Evolutionary conservation across 2,797 vertebrate genomes (phyloP).

Genomic region (Rachycentron canadum): DNA sequence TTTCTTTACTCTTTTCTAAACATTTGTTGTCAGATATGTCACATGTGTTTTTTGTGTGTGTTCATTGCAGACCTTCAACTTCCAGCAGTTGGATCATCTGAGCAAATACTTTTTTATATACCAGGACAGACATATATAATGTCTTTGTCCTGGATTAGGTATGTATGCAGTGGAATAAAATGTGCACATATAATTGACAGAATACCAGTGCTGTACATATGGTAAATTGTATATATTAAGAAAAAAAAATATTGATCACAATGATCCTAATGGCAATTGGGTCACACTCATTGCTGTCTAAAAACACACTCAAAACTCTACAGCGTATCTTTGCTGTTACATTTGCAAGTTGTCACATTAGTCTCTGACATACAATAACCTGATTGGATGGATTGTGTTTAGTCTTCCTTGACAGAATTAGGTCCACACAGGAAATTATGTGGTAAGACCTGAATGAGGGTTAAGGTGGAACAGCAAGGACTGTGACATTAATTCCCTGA

Average conservation of each 20-base stretch:
- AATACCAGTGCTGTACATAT: not conserved
- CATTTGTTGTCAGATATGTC: constrained; percentile 23
- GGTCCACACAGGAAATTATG: constrained; percentile 80
- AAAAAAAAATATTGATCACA: not conserved
- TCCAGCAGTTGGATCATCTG: not conserved
- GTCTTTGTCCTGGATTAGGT: not conserved
- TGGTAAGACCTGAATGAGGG: constrained; percentile 73
- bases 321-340: constrained; percentile 4
- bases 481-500: constrained; percentile 87
- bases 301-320: not conserved
- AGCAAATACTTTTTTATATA: not conserved
- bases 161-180: constrained; percentile 20
- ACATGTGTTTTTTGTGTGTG: not conserved
- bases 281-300: not conserved
- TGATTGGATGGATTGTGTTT: constrained; percentile 68
- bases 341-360: constrained; percentile 43
- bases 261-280: not conserved
- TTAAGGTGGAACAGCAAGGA: constrained; percentile 79
- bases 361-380: constrained; percentile 41
- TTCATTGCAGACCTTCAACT: constrained; percentile 19
- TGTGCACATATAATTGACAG: not conserved
- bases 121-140: not conserved
- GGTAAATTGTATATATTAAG: not conserved
- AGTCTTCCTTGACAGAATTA: constrained; percentile 82
- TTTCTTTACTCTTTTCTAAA: not conserved